These are phyloP conservation scores for Minunthozetes semirufus DNA, from an alignment of 2,888 invertebrate species.

Conservation along the genomic window DNA sequence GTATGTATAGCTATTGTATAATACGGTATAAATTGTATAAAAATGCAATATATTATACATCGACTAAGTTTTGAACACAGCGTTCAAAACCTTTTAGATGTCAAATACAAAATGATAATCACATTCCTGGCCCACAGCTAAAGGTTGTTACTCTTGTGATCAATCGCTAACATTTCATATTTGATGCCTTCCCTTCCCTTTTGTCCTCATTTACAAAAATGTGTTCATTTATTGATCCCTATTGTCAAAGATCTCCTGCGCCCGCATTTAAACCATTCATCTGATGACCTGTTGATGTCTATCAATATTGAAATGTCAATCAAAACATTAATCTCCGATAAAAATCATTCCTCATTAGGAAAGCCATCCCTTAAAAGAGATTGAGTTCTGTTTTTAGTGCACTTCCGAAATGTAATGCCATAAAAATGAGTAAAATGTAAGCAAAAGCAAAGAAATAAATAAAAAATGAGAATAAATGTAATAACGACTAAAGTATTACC, in stretches of 20 bases:
- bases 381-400: not conserved
- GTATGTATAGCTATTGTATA: not conserved
- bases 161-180: not conserved
- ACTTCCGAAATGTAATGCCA: constrained; percentile 1
- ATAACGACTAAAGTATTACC: constrained; percentile 6
- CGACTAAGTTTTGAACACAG: not conserved
- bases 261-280: not conserved
- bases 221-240: constrained; percentile 25
- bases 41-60: not conserved
- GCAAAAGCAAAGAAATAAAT: constrained; percentile 18
- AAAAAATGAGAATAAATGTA: constrained; percentile 33
- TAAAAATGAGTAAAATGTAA: constrained; percentile 7
- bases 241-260: constrained; percentile 11
- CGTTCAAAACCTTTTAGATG: constrained; percentile 4
- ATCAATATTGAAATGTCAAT: constrained; percentile 15
- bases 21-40: not conserved
- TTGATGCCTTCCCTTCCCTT: not conserved
- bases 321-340: not conserved
- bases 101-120: constrained; percentile 23
- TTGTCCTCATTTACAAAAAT: constrained; percentile 27
- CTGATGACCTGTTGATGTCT: constrained; percentile 26
- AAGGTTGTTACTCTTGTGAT: not conserved
- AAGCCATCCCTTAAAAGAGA: not conserved
- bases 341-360: not conserved
- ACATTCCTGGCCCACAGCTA: constrained; percentile 15